Base-by-base conservation (phyloP, 2,888 invertebrate genomes). In the Chymomyza procnemis region DNA sequence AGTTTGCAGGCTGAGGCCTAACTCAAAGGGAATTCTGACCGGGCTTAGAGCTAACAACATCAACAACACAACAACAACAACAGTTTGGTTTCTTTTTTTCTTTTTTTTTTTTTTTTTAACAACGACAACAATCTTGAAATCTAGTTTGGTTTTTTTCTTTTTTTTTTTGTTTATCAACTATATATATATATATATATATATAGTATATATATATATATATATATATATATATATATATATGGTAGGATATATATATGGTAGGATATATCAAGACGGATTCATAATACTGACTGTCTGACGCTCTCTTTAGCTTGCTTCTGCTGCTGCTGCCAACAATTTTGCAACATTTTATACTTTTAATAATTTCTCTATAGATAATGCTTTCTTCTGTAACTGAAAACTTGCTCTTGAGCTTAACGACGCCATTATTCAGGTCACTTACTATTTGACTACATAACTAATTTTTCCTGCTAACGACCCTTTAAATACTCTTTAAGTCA, bases 281-380 rank as follows among this genome's bases (percentile, higher is more conserved):
- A 75, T 83, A 83, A 83, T 83, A 83, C 83, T 87, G 82, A 85
- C 73, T 64, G 65, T 63, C 66, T 55, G 6, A 54, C 18, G 54
- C 21, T 21, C 14, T 19, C 19, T 21, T 21, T 19, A 21, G 54
- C 54, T 18, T 21, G 5, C 21, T 19, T 12, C 9, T 41, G 34
- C 34, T 41, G 30, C 9, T 41, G 34, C 34, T 41, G 30, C 30
- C 50, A 50, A 19, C 5, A 50, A 12, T 12, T 41, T 12, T 41
- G 9, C 34, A 41, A 41, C 34, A 12, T 3, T 12, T 12, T 41
- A 1, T 5, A 2, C 26, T 26, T 5, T 26, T 26, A 26, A 5
- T 5, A 26, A 1, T 26, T 26, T 41, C 12, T 12, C 12, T 41
- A 8, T 41, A 0, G 12, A 1, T 5, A 6, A 26, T 1, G 26